These are phyloP conservation scores for Sarcophaga bullata DNA, from an alignment of 1,140 invertebrate genomes.

Conservation along the genomic window DNA sequence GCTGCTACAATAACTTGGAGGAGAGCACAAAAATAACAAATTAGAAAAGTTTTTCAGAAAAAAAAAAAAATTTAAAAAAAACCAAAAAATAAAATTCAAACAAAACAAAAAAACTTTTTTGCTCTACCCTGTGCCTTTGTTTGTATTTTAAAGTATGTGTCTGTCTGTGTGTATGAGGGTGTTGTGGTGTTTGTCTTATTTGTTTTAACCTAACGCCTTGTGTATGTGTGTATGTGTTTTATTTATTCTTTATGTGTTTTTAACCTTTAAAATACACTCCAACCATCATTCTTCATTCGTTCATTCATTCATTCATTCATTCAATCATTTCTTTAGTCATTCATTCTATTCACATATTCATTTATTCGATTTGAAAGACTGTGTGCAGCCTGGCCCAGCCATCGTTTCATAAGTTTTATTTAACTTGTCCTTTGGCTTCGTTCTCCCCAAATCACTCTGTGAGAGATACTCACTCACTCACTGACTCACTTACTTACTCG, in stretches of 20 bases:
- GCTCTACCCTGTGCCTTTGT: neutral
- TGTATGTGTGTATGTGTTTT: neutral
- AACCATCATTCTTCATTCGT: neutral
- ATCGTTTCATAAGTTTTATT: no score
- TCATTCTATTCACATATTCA: neutral
- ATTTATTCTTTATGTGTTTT: neutral
- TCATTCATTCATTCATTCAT: neutral
- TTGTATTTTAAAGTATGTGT: neutral
- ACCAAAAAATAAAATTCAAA: constrained; percentile 27
- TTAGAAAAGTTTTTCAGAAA: constrained; percentile 28
- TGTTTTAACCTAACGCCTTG: neutral
- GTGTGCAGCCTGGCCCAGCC: no score
- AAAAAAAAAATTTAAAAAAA: constrained; percentile 18
- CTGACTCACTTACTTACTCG: neutral
- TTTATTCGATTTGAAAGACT: no score
- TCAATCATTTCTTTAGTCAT: neutral
- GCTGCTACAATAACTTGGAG: neutral
- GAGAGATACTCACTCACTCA: neutral
- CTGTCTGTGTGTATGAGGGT: no score
- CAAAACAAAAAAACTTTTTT: constrained; percentile 15
- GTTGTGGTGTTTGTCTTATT: neutral
- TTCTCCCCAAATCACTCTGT: no score
- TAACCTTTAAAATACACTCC: neutral
- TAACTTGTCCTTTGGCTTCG: no score
- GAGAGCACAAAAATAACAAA: constrained; percentile 13